Evolutionary conservation across 2,888 invertebrate species (phyloP).

Genomic region (Pollenia labialis): DNA sequence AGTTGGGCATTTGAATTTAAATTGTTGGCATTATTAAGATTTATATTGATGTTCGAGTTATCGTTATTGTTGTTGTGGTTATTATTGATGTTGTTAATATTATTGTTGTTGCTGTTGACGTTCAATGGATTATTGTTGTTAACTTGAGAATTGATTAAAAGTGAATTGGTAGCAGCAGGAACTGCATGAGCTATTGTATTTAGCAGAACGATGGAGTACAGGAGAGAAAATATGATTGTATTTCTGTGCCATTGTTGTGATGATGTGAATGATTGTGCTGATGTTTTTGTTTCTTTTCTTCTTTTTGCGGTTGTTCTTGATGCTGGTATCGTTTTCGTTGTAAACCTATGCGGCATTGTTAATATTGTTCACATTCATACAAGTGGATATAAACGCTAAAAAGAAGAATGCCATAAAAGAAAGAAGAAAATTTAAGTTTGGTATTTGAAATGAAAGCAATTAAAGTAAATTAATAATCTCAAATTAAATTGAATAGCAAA

Average conservation of each 20-base stretch:
- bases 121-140: conserved; percentile 65
- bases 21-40: conserved; percentile 68
- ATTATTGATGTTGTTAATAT: conserved; percentile 63
- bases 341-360: conserved; percentile 66
- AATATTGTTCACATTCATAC: conserved; percentile 48
- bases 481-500: no score
- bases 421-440: background rate
- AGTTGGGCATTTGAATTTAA: conserved; percentile 67
- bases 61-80: conserved; percentile 70
- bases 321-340: conserved; percentile 57
- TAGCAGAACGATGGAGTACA: conserved; percentile 26
- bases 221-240: conserved; percentile 42
- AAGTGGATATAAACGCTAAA: conserved; percentile 39
- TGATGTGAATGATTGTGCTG: background rate
- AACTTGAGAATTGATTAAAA: conserved; percentile 70
- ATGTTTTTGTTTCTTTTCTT: conserved; percentile 2
- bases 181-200: conserved; percentile 57
- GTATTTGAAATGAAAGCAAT: background rate
- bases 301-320: conserved; percentile 18
- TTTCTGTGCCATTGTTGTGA: conserved; percentile 44
- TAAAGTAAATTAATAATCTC: no score
- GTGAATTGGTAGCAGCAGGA: conserved; percentile 74
- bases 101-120: conserved; percentile 65
- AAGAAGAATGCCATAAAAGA: conserved; percentile 3
- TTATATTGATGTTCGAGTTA: conserved; percentile 64